Conservation (phyloP, 2,888 invertebrate species). For the Apotomis capreana region DNA sequence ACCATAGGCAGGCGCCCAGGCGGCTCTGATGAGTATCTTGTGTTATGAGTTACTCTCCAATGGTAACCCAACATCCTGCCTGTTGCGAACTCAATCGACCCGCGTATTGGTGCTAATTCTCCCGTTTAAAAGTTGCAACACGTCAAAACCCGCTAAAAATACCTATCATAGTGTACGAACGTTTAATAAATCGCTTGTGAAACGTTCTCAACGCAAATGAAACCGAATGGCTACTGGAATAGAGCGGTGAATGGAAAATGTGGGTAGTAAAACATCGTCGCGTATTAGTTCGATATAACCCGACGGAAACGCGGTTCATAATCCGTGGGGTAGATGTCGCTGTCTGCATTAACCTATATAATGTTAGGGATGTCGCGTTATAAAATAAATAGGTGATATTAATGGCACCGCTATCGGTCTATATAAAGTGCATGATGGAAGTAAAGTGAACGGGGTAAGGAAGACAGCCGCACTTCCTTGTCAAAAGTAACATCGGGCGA, state of each 20-base stretch:
- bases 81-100: slow-evolving; percentile 39
- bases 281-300: slow-evolving; percentile 46
- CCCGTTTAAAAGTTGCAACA: slow-evolving; percentile 43
- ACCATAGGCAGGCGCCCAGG: neutral
- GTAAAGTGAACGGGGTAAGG: no score
- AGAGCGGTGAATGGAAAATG: slow-evolving; percentile 7
- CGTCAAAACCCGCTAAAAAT: slow-evolving; percentile 42
- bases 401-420: no score
- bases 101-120: slow-evolving; percentile 42
- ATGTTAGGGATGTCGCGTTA: slow-evolving; percentile 32
- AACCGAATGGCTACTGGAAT: neutral
- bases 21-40: neutral
- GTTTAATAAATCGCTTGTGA: slow-evolving; percentile 37
- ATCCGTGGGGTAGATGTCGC: slow-evolving; percentile 69
- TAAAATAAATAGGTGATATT: slow-evolving; percentile 10
- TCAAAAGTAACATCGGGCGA: no score
- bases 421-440: no score
- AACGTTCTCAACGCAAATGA: slow-evolving; percentile 5
- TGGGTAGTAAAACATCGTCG: slow-evolving; percentile 25
- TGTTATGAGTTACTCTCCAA: slow-evolving; percentile 12
- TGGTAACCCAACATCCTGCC: slow-evolving; percentile 32
- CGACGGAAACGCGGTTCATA: slow-evolving; percentile 57
- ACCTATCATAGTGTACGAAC: slow-evolving; percentile 33
- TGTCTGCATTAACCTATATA: slow-evolving; percentile 70
- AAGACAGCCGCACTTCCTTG: no score